Conservation (phyloP, 2,888 invertebrate genomes). For the Protonemura montana region DNA sequence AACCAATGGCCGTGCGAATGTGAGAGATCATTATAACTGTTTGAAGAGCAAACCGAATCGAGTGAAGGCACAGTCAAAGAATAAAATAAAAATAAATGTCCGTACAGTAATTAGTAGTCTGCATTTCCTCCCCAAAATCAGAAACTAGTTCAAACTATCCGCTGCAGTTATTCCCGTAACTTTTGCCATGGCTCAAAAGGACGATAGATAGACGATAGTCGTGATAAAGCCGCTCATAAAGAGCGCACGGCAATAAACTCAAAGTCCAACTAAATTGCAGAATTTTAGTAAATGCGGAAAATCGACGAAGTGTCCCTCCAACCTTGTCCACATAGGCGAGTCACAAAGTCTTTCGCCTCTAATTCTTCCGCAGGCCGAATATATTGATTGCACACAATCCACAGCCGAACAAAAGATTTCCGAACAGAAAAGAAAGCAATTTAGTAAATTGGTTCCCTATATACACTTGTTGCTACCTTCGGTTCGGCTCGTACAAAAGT, state of each 20-base stretch:
- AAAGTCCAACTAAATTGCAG: background rate
- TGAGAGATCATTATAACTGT: background rate
- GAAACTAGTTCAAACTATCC: background rate
- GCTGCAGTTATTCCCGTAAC: background rate
- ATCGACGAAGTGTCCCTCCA: background rate
- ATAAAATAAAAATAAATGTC: background rate
- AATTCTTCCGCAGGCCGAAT: conserved; percentile 9
- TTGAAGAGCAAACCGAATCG: background rate
- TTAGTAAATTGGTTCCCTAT: conserved; percentile 31
- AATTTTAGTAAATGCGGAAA: background rate
- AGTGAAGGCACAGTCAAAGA: background rate
- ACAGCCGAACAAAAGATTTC: conserved; percentile 18
- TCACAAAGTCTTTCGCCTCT: background rate
- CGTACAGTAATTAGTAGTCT: background rate
- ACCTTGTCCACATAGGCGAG: background rate
- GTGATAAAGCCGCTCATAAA: background rate
- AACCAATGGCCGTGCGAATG: too few relatives aligned
- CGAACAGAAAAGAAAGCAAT: conserved; percentile 34
- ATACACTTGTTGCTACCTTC: conserved; percentile 35
- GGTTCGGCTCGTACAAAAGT: background rate
- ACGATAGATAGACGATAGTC: background rate
- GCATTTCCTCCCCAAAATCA: background rate
- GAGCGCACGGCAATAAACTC: background rate
- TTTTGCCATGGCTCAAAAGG: background rate
- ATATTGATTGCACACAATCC: background rate